A percentile compares a stretch with the other conserved stretches of the same genome.
Conservation (phyloP, 2,888 invertebrate genomes). For the Agrochola lota region DNA sequence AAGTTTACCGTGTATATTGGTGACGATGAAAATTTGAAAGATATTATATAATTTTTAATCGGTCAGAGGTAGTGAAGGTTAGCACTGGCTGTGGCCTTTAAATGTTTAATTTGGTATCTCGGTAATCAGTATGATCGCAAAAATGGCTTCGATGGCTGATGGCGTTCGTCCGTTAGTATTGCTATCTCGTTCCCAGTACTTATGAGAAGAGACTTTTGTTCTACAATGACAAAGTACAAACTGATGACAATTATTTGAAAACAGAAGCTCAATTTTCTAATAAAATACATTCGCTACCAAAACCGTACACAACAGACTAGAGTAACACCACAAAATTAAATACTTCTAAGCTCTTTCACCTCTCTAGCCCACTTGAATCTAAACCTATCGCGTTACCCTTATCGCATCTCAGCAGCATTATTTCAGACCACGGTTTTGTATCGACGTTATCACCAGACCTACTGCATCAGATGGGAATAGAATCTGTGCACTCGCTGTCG, state of each 20-base stretch:
- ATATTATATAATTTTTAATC: background rate
- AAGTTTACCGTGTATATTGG: background rate
- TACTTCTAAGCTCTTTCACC: background rate
- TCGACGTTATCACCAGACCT: constrained; percentile 8
- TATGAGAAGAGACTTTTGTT: background rate
- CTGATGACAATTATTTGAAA: too few relatives aligned
- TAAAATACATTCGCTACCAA: too few relatives aligned
- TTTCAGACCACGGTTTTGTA: constrained; percentile 21
- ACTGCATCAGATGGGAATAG: constrained; percentile 45
- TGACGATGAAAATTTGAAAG: background rate
- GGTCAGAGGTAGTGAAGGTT: background rate
- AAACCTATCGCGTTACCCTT: constrained; percentile 3
- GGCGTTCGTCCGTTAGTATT: too few relatives aligned
- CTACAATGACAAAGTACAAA: background rate
- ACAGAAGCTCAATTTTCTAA: too few relatives aligned
- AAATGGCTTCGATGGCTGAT: background rate
- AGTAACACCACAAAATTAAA: background rate
- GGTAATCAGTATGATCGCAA: background rate
- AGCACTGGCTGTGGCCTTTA: too few relatives aligned
- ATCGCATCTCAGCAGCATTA: constrained; percentile 25
- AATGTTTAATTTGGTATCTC: too few relatives aligned
- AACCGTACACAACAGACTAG: too few relatives aligned
- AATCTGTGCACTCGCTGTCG: constrained; percentile 26
- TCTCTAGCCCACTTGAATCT: background rate
- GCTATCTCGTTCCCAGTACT: background rate